Percentiles rank a stretch among this genome's conserved stretches.
Evolutionary conservation across 2,888 invertebrate genomes (phyloP).

Genomic region (Chesias legatella): DNA sequence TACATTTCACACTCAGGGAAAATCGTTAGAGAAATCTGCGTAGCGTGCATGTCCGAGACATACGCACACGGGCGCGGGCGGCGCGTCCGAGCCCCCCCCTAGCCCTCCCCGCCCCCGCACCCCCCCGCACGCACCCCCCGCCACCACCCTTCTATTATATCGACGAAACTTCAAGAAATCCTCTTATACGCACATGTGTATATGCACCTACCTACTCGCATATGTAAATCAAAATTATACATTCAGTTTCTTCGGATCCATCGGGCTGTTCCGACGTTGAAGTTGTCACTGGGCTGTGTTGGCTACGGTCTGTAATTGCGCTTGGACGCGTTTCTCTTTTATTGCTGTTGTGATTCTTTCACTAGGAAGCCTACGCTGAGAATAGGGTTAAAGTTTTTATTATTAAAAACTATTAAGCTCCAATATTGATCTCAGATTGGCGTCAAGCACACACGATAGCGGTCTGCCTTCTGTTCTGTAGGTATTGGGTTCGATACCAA

Average conservation of each 20-base stretch:
- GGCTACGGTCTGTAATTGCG: too few relatives aligned
- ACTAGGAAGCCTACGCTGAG: too few relatives aligned
- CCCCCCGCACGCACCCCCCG: conserved; percentile 38
- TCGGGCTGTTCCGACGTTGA: conserved; percentile 15
- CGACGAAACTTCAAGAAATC: conserved; percentile 79
- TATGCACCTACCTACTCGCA: conserved; percentile 59
- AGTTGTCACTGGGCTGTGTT: not conserved
- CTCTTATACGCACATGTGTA: conserved; percentile 63
- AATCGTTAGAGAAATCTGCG: conserved; percentile 81
- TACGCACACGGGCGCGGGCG: conserved; percentile 59
- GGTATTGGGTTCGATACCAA: too few relatives aligned
- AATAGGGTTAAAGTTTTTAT: too few relatives aligned
- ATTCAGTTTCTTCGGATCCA: conserved; percentile 48
- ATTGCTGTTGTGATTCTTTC: too few relatives aligned
- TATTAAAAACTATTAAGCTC: too few relatives aligned
- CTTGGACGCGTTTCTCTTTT: too few relatives aligned
- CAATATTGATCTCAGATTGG: too few relatives aligned
- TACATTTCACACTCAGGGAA: conserved; percentile 81
- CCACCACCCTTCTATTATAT: conserved; percentile 59
- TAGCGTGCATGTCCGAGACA: conserved; percentile 77
- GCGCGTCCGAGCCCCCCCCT: conserved; percentile 54
- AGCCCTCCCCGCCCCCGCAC: conserved; percentile 39
- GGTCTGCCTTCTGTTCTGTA: too few relatives aligned
- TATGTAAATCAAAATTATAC: conserved; percentile 63
- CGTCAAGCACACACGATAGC: too few relatives aligned